Evolutionary conservation across 1,140 invertebrate species (phyloP).

Genomic region (Tribolium madens): DNA sequence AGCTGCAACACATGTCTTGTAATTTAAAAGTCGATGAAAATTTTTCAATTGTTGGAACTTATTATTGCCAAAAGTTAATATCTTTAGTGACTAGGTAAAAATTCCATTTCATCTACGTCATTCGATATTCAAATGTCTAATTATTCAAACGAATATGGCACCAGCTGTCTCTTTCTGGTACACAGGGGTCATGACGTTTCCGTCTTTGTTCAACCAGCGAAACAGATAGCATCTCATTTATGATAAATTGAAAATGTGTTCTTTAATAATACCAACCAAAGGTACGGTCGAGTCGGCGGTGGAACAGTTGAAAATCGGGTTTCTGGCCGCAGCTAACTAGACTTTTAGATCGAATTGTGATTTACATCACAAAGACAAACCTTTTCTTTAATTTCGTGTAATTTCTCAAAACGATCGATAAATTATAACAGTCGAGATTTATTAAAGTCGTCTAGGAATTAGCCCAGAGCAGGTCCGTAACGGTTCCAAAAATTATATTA

Average conservation of each 20-base stretch:
- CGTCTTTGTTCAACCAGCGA: constrained; percentile 22
- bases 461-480: constrained; percentile 15
- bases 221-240: constrained; percentile 51
- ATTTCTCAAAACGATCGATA: constrained; percentile 5
- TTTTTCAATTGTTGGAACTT: background rate
- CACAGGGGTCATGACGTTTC: background rate
- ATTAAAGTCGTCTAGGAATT: no score
- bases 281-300: constrained; percentile 28
- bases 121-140: constrained; percentile 54
- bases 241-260: constrained; percentile 56
- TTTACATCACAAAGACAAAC: constrained; percentile 26
- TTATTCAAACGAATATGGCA: constrained; percentile 51
- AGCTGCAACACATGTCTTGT: constrained; percentile 21
- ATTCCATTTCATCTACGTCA: constrained; percentile 51
- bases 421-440: no score
- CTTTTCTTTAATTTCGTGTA: background rate
- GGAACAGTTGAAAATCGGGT: constrained; percentile 34
- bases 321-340: constrained; percentile 34
- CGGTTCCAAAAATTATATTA: constrained; percentile 24
- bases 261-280: constrained; percentile 47
- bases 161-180: background rate
- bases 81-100: constrained; percentile 45
- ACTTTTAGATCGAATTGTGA: constrained; percentile 27
- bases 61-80: constrained; percentile 6
- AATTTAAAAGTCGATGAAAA: background rate